These are phyloP conservation scores for Nesometra sesokonis DNA, from an alignment of 35 echinoderm and acorn worm genomes.

Conservation along the genomic window DNA sequence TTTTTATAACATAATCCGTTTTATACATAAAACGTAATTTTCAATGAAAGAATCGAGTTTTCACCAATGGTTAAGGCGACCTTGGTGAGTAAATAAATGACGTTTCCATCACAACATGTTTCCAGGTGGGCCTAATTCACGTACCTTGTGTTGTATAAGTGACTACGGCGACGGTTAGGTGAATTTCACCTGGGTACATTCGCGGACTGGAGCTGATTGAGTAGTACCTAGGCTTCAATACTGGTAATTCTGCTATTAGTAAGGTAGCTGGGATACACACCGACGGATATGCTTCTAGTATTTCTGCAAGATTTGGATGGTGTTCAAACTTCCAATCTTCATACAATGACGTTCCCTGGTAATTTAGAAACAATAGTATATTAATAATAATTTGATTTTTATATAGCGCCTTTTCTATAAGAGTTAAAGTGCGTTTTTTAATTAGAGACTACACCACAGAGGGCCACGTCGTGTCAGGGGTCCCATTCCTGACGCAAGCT, in stretches of 20 bases:
- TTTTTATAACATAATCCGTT: no score
- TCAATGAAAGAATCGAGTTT: no score
- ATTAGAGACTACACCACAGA: no score
- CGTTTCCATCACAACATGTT: no score
- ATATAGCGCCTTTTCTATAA: no score
- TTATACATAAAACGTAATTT: no score
- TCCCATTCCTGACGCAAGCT: no score
- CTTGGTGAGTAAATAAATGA: no score
- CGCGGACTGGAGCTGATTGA: slow-evolving; percentile 78
- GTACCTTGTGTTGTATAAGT: slow-evolving; percentile 59
- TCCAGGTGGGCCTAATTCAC: background rate
- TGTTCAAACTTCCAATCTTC: slow-evolving; percentile 57
- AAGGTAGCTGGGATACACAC: slow-evolving; percentile 49
- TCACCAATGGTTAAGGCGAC: no score
- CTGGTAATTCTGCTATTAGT: slow-evolving; percentile 58
- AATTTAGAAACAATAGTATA: background rate
- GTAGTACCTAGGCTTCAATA: slow-evolving; percentile 59
- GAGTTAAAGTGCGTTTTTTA: no score
- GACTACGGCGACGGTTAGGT: slow-evolving; percentile 63
- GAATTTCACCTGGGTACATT: slow-evolving; percentile 58
- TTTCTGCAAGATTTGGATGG: slow-evolving; percentile 54
- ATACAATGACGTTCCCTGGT: slow-evolving; percentile 48
- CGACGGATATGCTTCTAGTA: slow-evolving; percentile 55
- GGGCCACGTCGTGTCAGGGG: no score
- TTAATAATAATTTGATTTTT: no score